Conservation (phyloP, 2,113 vertebrate species). For the Pungitius pungitius region DNA sequence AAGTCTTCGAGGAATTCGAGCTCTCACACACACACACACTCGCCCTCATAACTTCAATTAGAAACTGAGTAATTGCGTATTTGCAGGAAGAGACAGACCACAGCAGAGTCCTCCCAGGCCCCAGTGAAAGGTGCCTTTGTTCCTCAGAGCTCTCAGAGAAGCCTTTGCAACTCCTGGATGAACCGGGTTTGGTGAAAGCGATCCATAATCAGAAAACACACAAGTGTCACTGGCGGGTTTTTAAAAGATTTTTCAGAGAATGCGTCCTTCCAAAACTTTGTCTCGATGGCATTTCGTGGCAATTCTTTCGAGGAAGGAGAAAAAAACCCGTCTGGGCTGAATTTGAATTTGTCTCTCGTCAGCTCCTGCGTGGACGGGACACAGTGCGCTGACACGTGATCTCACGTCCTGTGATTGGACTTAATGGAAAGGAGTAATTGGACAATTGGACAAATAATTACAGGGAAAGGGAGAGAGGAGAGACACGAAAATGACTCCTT, state of each 20-base stretch:
- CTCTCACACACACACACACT: background rate
- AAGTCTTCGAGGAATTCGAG: slow-evolving; percentile 19
- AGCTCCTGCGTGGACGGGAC: background rate
- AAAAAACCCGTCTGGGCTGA: no score
- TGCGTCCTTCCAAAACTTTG: background rate
- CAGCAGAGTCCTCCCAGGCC: background rate
- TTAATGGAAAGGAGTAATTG: slow-evolving; percentile 25
- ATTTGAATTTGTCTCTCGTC: no score
- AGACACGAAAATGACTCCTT: slow-evolving; percentile 50
- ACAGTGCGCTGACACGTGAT: background rate
- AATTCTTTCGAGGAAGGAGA: no score
- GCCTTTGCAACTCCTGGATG: no score
- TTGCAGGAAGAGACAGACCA: background rate
- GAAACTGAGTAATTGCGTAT: background rate
- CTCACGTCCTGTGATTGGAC: slow-evolving; percentile 32
- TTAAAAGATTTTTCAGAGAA: no score
- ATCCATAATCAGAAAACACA: no score
- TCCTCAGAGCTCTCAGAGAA: no score
- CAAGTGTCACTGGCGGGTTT: no score
- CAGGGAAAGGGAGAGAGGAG: background rate
- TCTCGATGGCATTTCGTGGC: background rate
- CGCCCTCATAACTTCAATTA: slow-evolving; percentile 22
- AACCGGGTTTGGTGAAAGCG: no score
- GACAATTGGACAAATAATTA: slow-evolving; percentile 28
- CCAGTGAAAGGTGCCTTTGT: background rate